Evolutionary conservation across 2,113 vertebrate species (phyloP), one percentile per base, ranked within the genome.

Genomic region (Martes martes): DNA sequence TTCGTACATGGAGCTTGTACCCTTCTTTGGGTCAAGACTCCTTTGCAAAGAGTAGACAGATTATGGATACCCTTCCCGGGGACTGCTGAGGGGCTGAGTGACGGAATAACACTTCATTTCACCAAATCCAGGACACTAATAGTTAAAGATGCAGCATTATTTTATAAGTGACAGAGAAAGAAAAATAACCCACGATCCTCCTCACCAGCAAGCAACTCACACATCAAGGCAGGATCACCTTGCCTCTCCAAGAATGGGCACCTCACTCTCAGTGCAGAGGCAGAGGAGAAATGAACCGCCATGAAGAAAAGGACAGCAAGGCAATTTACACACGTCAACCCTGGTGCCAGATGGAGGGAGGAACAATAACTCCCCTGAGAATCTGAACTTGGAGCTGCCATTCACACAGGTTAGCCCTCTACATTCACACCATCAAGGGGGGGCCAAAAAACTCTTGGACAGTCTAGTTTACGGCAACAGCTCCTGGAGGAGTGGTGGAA

Each of bases 261-360:
- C 57, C 55, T 36, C 36, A 1, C 28, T 55, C 28, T 42, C 31
- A 16, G 15, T 4, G 10, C 1, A 13, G 42, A 42, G 33, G 24
- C 4, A 6, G 63, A 84, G 50, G n/a, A 55, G 21, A 57, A 47
- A 14, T 1, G 14, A 74, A 19, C 3, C 13, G 0, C 21, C 18
- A 0, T 2, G 65, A 14, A 67, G 36, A 24, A 28, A 80, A 42
- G 11, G 16, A 2, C 6, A 11, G 52, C 16, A 2, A 36, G 24
- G 50, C 45, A 31, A 42, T 0, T 6, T 0, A 42, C 5, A 3
- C 11, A 2, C 11, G 33, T 31, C 88, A 36, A 21, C 28, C 4
- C 0, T 1, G n/a, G 59, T 5, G 6, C 16, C 33, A 3, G 42
- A 8, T 0, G 15, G 57, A 4, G 1, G 2, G 13, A n/a, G 4